A percentile compares a stretch with the other conserved stretches of the same genome.
Conservation (phyloP, 2,888 invertebrate species). For the Micoletzkya japonica region DNA sequence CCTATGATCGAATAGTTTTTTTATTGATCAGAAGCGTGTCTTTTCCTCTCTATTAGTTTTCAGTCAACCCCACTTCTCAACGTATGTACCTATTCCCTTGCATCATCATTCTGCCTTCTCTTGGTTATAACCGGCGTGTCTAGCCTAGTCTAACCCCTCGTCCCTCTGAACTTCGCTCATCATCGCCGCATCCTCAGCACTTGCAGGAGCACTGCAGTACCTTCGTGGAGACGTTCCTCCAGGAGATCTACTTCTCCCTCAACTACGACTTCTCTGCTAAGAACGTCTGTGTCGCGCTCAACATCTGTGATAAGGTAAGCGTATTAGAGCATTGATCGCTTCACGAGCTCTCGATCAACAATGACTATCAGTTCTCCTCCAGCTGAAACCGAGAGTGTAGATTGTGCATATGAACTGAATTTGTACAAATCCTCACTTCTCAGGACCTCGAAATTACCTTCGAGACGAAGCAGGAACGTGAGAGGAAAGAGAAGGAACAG, state of each 20-base stretch:
- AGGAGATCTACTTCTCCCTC: conserved; percentile 54
- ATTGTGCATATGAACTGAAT: not conserved
- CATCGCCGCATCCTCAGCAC: conserved; percentile 14
- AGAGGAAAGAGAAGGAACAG: conserved; percentile 16
- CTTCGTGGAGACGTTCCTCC: conserved; percentile 52
- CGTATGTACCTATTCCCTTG: too few species aligned
- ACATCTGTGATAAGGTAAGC: conserved; percentile 46
- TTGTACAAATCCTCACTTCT: not conserved
- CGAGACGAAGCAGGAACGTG: conserved; percentile 11
- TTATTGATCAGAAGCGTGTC: too few species aligned
- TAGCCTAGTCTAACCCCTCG: too few species aligned
- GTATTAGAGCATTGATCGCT: not conserved
- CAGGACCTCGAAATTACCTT: conserved; percentile 22
- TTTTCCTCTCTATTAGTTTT: too few species aligned
- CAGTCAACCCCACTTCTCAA: too few species aligned
- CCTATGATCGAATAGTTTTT: too few species aligned
- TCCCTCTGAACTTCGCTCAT: too few species aligned
- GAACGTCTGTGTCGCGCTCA: conserved; percentile 50
- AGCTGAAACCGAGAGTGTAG: not conserved
- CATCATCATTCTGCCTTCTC: too few species aligned
- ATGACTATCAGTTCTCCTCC: conserved; percentile 3
- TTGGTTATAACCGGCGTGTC: too few species aligned
- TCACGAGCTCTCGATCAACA: not conserved
- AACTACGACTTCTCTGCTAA: conserved; percentile 53
- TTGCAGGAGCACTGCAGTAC: conserved; percentile 52